Percentiles rank a stretch among this genome's conserved stretches.
Evolutionary conservation across 2,113 vertebrate genomes (phyloP).

Genomic region (Bagarius yarrelli): DNA sequence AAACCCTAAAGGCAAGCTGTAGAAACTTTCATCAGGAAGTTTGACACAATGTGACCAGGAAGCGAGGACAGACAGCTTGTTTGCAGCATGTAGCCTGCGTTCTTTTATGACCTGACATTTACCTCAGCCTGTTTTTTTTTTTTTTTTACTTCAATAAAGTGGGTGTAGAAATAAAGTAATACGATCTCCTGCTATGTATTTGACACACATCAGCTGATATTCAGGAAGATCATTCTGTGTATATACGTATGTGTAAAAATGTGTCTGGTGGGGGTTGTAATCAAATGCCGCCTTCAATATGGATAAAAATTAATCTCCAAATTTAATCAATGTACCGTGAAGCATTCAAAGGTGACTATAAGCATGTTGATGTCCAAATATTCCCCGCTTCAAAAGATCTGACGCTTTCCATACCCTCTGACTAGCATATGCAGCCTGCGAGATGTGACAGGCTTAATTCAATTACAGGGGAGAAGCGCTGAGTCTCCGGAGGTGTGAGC

Average conservation of each 20-base stretch:
- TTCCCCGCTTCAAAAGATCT: background rate
- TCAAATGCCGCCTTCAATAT: background rate
- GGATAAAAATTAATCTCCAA: background rate
- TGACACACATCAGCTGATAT: conserved; percentile 41
- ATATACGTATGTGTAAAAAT: too few species aligned
- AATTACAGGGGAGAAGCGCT: conserved; percentile 64
- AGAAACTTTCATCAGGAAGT: conserved; percentile 65
- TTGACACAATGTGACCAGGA: conserved; percentile 62
- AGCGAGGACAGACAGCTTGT: conserved; percentile 59
- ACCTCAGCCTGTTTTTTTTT: conserved; percentile 49
- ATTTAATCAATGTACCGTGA: background rate
- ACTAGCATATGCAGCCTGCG: conserved; percentile 47
- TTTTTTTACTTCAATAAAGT: conserved; percentile 37
- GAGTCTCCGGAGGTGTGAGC: conserved; percentile 69
- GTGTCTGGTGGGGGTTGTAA: too few species aligned
- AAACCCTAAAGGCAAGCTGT: conserved; percentile 50
- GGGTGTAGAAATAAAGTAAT: conserved; percentile 39
- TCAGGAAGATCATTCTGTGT: too few species aligned
- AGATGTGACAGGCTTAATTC: conserved; percentile 66
- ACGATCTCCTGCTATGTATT: conserved; percentile 43
- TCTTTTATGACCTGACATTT: conserved; percentile 64
- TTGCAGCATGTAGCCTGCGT: conserved; percentile 63
- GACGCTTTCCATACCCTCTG: conserved; percentile 32
- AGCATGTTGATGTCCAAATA: background rate
- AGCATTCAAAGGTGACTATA: background rate